Evolutionary conservation across 1,140 invertebrate genomes (phyloP).

Genomic region (Drosophila pseudoobscura): DNA sequence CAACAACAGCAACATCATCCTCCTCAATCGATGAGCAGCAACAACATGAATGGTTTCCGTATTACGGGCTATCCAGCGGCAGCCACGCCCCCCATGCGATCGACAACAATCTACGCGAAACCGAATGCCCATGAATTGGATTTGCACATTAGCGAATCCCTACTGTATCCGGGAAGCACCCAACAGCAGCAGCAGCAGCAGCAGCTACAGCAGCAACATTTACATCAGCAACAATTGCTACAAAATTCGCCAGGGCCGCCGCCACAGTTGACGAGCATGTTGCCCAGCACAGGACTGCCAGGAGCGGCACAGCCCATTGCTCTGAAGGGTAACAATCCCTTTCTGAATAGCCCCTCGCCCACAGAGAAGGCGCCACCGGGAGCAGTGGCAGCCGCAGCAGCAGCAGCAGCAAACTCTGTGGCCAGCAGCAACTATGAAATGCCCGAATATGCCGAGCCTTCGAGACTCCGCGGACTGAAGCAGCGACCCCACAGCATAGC

Average conservation of each 20-base stretch:
- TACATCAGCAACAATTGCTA: slow-evolving; percentile 50
- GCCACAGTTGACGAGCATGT: slow-evolving; percentile 68
- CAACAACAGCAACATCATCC: slow-evolving; percentile 37
- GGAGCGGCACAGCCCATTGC: slow-evolving; percentile 73
- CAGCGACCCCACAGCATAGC: slow-evolving; percentile 79
- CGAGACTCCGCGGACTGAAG: slow-evolving; percentile 70
- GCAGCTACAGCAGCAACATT: slow-evolving; percentile 37
- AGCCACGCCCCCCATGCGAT: slow-evolving; percentile 62
- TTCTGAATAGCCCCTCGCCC: slow-evolving; percentile 76
- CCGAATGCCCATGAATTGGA: slow-evolving; percentile 67
- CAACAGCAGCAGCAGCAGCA: slow-evolving; percentile 41
- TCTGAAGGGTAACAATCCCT: slow-evolving; percentile 78
- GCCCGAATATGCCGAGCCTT: slow-evolving; percentile 78
- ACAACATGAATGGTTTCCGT: slow-evolving; percentile 78
- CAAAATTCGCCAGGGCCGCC: slow-evolving; percentile 68
- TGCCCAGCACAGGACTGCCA: slow-evolving; percentile 61
- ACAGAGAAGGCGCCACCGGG: slow-evolving; percentile 51
- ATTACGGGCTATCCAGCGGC: slow-evolving; percentile 79
- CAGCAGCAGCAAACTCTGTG: slow-evolving; percentile 14
- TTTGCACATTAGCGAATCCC: slow-evolving; percentile 74
- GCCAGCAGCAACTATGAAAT: slow-evolving; percentile 61
- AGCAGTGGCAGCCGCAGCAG: neutral
- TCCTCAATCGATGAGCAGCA: slow-evolving; percentile 22
- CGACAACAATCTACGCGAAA: slow-evolving; percentile 55
- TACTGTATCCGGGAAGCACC: slow-evolving; percentile 68